Base-by-base conservation (phyloP, 2,113 vertebrate species). In the Gobio gobio region DNA sequence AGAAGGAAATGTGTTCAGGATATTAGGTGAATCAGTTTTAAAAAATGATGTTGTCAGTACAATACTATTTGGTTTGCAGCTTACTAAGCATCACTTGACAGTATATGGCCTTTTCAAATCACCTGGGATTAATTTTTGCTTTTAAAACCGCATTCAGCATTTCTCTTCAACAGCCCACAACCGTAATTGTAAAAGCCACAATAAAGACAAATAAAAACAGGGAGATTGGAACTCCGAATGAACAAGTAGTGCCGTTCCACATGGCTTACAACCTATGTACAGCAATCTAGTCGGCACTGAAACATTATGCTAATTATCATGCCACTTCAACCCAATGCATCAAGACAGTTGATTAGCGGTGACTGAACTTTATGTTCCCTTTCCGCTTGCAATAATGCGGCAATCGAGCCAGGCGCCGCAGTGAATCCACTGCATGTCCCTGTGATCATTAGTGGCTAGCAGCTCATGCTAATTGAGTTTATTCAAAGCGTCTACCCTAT, bases 301-400 rank as follows among this genome's bases (percentile, higher is more conserved):
- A 33, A 68, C 68, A 20, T 79, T 58, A 64, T 86, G 74, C 59
- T 86, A 85, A 88, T 84, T 54, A 45, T 49, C 74, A 26, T 33
- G 54, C 56, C 22, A 29, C 74, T 88, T 88, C 86, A 86, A 29
- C 63, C 70, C 29, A 63, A 79, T 78, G 77, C 70, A 61, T 77
- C 73, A 81, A 6, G 61, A 22, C 80, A 87, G 49, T 81, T 74
- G 70, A 73, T 86, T 85, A 75, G 85, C 33, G 10, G 24, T 33
- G 36, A 74, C 26, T 56, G 70, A 58, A 83, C 43, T 85, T 64
- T 66, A 43, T 22, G 66, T 76, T 51, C 43, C 43, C 80, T 68
- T 51, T 87, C 51, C 29, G 83, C 36, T 56, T 40, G 3, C 58
- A 49, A 20, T 85, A 59, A 78, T 85, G 54, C 51, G 14, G 63